Evolutionary conservation across 2,888 invertebrate genomes (phyloP).

Genomic region (Drosophila differens): DNA sequence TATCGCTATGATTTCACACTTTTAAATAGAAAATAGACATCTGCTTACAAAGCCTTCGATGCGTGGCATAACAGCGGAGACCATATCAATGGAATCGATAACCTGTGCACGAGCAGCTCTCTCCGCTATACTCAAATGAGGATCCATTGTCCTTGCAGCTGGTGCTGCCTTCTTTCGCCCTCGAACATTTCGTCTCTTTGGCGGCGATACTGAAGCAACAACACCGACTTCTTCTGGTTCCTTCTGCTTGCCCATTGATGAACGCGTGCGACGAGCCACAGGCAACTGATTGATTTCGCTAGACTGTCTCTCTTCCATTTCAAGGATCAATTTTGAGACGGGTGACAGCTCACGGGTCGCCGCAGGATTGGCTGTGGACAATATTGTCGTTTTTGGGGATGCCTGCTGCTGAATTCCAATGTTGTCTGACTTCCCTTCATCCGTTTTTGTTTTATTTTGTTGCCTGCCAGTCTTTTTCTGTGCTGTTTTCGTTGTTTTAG

Average conservation of each 20-base stretch:
- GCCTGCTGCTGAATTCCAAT: background rate
- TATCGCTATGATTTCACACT: background rate
- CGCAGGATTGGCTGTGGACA: background rate
- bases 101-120: constrained; percentile 63
- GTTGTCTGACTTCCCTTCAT: background rate
- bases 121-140: constrained; percentile 42
- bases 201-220: background rate
- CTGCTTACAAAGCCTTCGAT: constrained; percentile 74
- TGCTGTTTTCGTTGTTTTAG: constrained; percentile 2
- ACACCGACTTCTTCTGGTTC: background rate
- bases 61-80: constrained; percentile 68
- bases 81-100: constrained; percentile 73
- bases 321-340: constrained; percentile 53
- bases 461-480: background rate
- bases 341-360: constrained; percentile 43
- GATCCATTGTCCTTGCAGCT: background rate
- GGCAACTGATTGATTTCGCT: constrained; percentile 13
- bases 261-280: constrained; percentile 59
- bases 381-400: background rate
- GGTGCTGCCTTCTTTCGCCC: background rate
- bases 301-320: constrained; percentile 41
- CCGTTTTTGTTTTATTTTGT: background rate
- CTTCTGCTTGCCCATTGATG: constrained; percentile 28
- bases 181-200: constrained; percentile 7
- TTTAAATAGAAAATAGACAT: background rate